Evolutionary conservation across 2,888 invertebrate genomes (phyloP).

Genomic region (Halictus quadricinctus): DNA sequence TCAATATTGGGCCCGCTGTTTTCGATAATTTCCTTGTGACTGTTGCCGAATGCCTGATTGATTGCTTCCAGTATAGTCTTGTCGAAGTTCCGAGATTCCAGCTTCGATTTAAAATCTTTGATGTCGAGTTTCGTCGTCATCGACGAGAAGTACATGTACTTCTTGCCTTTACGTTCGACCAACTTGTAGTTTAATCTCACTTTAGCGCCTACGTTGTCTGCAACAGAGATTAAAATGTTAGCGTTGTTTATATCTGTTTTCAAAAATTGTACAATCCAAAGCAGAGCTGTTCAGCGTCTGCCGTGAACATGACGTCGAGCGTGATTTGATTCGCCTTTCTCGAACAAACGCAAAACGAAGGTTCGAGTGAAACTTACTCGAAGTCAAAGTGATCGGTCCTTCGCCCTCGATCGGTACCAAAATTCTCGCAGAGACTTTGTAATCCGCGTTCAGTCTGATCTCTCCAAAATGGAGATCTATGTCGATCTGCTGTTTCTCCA

Average conservation of each 20-base stretch:
- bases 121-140: constrained; percentile 70
- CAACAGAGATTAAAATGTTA: constrained; percentile 24
- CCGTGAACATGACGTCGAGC: too few species aligned
- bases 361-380: constrained; percentile 63
- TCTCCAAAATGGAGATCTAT: constrained; percentile 56
- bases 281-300: too few species aligned
- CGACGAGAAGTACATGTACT: constrained; percentile 69
- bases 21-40: constrained; percentile 77
- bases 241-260: background rate
- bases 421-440: constrained; percentile 73
- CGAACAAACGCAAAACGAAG: background rate
- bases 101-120: constrained; percentile 67
- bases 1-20: constrained; percentile 78
- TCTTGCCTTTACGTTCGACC: constrained; percentile 62
- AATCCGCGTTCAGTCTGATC: constrained; percentile 68
- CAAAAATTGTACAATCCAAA: too few species aligned
- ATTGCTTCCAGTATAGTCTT: constrained; percentile 68
- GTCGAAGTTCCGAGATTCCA: constrained; percentile 55
- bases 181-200: constrained; percentile 55
- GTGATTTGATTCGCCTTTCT: background rate
- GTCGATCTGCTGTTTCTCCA: constrained; percentile 63
- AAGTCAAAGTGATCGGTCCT: constrained; percentile 70
- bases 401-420: constrained; percentile 73
- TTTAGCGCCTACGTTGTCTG: constrained; percentile 66
- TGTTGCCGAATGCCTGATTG: constrained; percentile 68